A percentile compares a stretch with the other conserved stretches of the same genome.
Conservation (phyloP, 2,797 vertebrate genomes). For the Moxostoma hubbsi region DNA sequence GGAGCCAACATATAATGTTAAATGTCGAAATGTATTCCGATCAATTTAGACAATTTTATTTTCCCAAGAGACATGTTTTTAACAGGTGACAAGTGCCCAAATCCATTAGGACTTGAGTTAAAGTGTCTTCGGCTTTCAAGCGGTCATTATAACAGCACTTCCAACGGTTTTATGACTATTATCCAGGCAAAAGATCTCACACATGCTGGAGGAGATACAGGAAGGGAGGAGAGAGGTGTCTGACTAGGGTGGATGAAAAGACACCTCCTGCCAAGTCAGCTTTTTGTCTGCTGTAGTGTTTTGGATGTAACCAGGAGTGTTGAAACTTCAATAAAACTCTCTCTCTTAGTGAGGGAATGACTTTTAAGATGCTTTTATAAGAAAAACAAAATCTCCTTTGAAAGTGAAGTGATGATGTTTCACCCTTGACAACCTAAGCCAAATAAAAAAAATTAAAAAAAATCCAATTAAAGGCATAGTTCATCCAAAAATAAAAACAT, state of each 20-base stretch:
- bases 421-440: background rate
- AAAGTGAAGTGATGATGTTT: no score
- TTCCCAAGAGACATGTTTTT: slow-evolving; percentile 57
- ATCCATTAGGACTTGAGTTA: slow-evolving; percentile 63
- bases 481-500: no score
- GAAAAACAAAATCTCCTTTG: background rate
- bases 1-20: background rate
- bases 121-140: slow-evolving; percentile 64
- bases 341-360: slow-evolving; percentile 13
- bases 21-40: background rate
- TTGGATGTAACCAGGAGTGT: slow-evolving; percentile 50
- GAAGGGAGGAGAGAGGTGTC: slow-evolving; percentile 59
- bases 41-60: background rate
- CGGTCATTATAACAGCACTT: slow-evolving; percentile 60
- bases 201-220: slow-evolving; percentile 64
- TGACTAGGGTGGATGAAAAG: slow-evolving; percentile 58
- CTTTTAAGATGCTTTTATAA: slow-evolving; percentile 13
- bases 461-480: no score
- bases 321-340: slow-evolving; percentile 55
- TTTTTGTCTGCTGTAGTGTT: slow-evolving; percentile 44
- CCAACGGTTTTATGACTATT: slow-evolving; percentile 68
- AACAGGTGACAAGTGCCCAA: slow-evolving; percentile 55
- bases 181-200: slow-evolving; percentile 63
- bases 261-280: slow-evolving; percentile 51
- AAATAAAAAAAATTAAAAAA: no score